Base-by-base conservation (phyloP, 2,113 vertebrate species). In the Trematomus loennbergii region DNA sequence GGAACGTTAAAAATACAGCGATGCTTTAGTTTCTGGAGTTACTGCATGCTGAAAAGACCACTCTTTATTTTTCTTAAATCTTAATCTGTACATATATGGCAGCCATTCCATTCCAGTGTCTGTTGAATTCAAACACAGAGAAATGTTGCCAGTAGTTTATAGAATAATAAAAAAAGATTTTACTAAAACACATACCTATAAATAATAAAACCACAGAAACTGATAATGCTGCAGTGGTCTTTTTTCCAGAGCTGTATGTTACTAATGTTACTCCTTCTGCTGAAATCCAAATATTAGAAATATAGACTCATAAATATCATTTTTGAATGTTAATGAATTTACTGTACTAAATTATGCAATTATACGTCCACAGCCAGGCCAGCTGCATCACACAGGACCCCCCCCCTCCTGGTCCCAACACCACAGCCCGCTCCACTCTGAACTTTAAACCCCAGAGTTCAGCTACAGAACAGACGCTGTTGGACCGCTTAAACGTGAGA, bases 351-450 rank as follows among this genome's bases (percentile, higher is more conserved):
- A 61, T 49, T 2, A 69, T 29, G 6, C 20, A 12, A 48, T 52
- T 22, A 16, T 40, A 8, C 43, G 22, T 71, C 58, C 46, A 69
- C 66, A 73, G 70, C 12, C 6, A 11, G 66, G 43, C 50, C 33
- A 12, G 15, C 17, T 12, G 55, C 5, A 0, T 55, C 84, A 55
- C 40, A 79, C 18, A 9, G 54, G 36, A 65, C 61, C 52, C 15
- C 54, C 40, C 60, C 63, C 33, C 63, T 62, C 33, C 63, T 62
- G 76, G 15, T 48, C 46, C 73, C 50, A 22, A 57, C 60, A 43
- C 18, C 22, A 55, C 79, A 29, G 17, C 1, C 2, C 12, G 12
- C 40, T 48, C 65, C n/a, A 67, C 4, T 1, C 20, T 66, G 36
- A 52, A 49, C 74, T 43, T 40, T 13, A 29, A 13, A 64, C 43